These are phyloP conservation scores for Drosophila triauraria DNA, from an alignment of 1,140 invertebrate species.

Conservation along the genomic window DNA sequence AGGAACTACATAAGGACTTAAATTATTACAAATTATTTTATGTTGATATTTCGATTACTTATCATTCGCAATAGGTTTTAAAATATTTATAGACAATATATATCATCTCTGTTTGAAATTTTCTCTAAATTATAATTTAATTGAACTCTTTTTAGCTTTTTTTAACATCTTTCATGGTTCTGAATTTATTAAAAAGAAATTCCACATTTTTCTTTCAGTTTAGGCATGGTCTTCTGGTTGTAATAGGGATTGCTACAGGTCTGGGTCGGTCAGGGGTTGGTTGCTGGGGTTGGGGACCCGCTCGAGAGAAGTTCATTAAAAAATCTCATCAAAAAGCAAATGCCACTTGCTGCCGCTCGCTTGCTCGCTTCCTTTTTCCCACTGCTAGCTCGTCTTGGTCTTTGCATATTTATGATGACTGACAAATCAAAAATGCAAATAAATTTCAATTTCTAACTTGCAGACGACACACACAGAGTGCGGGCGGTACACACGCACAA, in stretches of 20 bases:
- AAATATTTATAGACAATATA: too few relatives aligned
- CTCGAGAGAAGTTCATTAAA: conserved; percentile 61
- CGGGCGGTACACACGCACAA: conserved; percentile 47
- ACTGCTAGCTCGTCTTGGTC: conserved; percentile 17
- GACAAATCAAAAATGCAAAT: conserved; percentile 81
- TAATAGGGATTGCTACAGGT: conserved; percentile 9
- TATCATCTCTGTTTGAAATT: too few relatives aligned
- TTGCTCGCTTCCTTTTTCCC: conserved; percentile 9
- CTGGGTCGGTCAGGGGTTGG: conserved; percentile 6
- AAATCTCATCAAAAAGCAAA: conserved; percentile 68
- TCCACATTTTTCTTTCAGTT: not conserved
- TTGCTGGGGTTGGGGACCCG: conserved; percentile 4
- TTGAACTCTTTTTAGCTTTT: not conserved
- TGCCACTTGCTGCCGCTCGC: conserved; percentile 39
- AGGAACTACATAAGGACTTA: too few relatives aligned
- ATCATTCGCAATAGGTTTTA: too few relatives aligned
- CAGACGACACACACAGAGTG: conserved; percentile 48
- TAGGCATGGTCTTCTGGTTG: not conserved
- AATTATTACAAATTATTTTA: too few relatives aligned
- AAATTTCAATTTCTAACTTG: conserved; percentile 80
- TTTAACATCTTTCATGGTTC: not conserved
- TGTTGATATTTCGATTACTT: too few relatives aligned
- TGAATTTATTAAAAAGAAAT: not conserved
- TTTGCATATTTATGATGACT: conserved; percentile 78
- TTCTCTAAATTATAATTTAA: too few relatives aligned